Conservation (phyloP, 30 jellyfish, hydroid and myxozoan species). For the Hydractinia symbiolongicarpus region DNA sequence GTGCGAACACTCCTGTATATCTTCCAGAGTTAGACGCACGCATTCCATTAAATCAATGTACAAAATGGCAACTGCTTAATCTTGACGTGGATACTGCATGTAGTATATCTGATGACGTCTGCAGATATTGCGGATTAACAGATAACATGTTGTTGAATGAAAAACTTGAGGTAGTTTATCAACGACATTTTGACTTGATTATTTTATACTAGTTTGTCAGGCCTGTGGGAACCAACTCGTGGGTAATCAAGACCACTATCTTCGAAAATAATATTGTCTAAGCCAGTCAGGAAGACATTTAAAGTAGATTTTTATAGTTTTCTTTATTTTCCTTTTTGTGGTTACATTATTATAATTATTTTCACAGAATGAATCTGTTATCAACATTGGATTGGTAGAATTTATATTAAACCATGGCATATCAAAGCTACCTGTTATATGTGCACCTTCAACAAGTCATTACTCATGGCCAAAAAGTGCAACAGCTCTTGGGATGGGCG, state of each 20-base stretch:
- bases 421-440: constrained; percentile 27
- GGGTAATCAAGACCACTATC: too few species aligned
- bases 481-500: constrained; percentile 46
- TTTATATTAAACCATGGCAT: constrained; percentile 21
- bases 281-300: too few species aligned
- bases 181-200: too few species aligned
- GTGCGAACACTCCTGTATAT: constrained; percentile 18
- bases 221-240: too few species aligned
- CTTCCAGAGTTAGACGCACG: constrained; percentile 23
- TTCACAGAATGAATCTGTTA: constrained; percentile 6
- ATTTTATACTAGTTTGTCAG: too few species aligned
- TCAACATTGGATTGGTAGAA: constrained; percentile 26
- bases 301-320: too few species aligned
- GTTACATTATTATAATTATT: too few species aligned
- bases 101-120: constrained; percentile 17
- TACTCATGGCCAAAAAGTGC: constrained; percentile 62
- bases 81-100: constrained; percentile 45
- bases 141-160: not conserved
- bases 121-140: not conserved
- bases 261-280: too few species aligned
- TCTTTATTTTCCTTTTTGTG: too few species aligned
- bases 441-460: constrained; percentile 53
- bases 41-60: constrained; percentile 20
- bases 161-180: not conserved
- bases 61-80: constrained; percentile 40